Evolutionary conservation across 2,113 vertebrate species (phyloP).

Genomic region (Cryptomyrus ogoouensis): DNA sequence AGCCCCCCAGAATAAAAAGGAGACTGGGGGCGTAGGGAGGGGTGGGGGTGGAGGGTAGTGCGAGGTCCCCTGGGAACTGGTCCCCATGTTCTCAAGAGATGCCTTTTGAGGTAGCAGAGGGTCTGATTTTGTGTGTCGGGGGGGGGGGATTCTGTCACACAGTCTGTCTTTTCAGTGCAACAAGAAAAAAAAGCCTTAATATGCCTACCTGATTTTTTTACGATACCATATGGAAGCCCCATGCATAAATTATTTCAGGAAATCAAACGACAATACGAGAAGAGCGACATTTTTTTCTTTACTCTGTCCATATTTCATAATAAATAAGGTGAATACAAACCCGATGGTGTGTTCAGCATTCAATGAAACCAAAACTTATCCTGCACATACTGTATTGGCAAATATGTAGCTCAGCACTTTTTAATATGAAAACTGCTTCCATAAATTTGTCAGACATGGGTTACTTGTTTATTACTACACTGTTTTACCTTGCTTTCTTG

Average conservation of each 20-base stretch:
- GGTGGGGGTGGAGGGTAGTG: not conserved
- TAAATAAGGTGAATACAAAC: not conserved
- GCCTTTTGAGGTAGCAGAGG: constrained; percentile 51
- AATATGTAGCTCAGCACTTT: not conserved
- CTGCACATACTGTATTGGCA: not conserved
- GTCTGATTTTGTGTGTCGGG: constrained; percentile 30
- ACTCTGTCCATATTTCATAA: not conserved
- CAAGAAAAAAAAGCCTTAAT: not conserved
- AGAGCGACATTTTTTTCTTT: not conserved
- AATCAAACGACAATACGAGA: not conserved
- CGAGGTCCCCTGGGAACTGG: constrained; percentile 37
- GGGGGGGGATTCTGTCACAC: constrained; percentile 25
- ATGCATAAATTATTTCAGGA: not conserved
- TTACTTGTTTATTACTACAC: not conserved
- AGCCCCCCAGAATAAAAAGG: constrained; percentile 64
- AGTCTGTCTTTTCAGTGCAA: constrained; percentile 12
- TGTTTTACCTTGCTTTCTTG: not conserved
- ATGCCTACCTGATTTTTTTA: not conserved
- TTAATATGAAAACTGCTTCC: not conserved
- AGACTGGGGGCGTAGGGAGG: constrained; percentile 29
- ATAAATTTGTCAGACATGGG: not conserved
- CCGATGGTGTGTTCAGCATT: not conserved
- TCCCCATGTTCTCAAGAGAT: constrained; percentile 48
- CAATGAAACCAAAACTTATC: not conserved
- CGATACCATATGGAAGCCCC: not conserved